Percentiles rank a stretch among this genome's conserved stretches.
phyloP scores from a whole-genome alignment of 1,140 invertebrate species.

The Drosophila pectinifera region DNA sequence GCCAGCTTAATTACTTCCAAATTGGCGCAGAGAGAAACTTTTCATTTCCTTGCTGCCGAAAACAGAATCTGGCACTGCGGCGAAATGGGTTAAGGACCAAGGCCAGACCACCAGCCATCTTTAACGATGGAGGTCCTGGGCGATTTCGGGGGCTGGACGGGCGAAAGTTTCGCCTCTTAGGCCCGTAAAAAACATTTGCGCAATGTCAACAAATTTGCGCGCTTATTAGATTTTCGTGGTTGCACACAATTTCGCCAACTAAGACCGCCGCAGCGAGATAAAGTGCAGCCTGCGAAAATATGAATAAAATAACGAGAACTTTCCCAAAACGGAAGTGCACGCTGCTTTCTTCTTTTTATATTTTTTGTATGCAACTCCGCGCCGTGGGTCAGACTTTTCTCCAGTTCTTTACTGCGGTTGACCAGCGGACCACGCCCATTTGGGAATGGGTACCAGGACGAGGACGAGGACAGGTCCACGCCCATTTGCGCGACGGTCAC shows the following conservation, averaged over 20 bases:
- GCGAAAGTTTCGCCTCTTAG: constrained; percentile 50
- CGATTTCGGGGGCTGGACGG: background rate
- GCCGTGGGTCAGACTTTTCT: constrained; percentile 15
- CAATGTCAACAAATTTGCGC: constrained; percentile 83
- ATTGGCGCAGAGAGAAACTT: constrained; percentile 22
- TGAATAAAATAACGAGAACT: constrained; percentile 79
- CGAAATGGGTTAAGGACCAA: constrained; percentile 51
- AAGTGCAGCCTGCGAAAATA: constrained; percentile 78
- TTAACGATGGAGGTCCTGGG: constrained; percentile 28
- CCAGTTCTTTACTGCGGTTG: constrained; percentile 36
- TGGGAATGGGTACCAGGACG: background rate
- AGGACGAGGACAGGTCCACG: constrained; percentile 17
- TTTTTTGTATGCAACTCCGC: constrained; percentile 22
- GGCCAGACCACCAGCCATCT: constrained; percentile 38
- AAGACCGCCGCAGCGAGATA: constrained; percentile 78
- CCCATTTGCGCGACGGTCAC: constrained; percentile 72
- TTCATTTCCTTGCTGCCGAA: constrained; percentile 25
- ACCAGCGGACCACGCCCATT: constrained; percentile 34
- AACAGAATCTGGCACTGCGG: constrained; percentile 24
- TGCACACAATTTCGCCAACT: constrained; percentile 83
- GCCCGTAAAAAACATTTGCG: constrained; percentile 82
- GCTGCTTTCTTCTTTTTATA: constrained; percentile 63
- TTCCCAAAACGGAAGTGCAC: constrained; percentile 68
- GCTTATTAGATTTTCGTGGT: constrained; percentile 84
- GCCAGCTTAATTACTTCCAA: constrained; percentile 27